phyloP scores from a whole-genome alignment of 2,797 vertebrate genomes.

The Lutjanus campechanus region DNA sequence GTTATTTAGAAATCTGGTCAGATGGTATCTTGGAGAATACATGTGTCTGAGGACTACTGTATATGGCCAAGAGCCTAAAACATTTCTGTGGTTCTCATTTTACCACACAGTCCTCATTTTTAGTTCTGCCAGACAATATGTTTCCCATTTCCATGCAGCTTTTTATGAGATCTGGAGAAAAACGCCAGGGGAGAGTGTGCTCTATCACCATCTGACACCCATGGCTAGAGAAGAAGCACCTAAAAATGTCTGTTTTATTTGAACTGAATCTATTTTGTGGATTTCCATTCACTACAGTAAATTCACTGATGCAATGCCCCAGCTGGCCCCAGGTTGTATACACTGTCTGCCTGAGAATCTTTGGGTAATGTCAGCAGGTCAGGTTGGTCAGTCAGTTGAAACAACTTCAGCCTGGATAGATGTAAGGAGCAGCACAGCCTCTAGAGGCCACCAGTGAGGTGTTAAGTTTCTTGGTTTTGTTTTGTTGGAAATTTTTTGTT shows the following conservation, averaged over 20 bases:
- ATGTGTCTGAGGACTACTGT: constrained; percentile 18
- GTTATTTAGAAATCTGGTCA: constrained; percentile 14
- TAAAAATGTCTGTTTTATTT: constrained; percentile 36
- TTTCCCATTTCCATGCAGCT: constrained; percentile 53
- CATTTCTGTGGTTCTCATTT: constrained; percentile 24
- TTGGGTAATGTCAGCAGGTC: not conserved
- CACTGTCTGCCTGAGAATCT: not conserved
- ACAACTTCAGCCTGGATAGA: not conserved
- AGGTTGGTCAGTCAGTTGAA: not conserved
- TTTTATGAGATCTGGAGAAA: constrained; percentile 51
- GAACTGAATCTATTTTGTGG: constrained; percentile 19
- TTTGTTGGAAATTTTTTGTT: not conserved
- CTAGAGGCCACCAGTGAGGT: not conserved
- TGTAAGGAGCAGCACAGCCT: not conserved
- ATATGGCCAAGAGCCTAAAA: constrained; percentile 8
- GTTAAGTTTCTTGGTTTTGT: not conserved
- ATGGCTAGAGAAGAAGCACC: constrained; percentile 25
- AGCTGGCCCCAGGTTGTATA: constrained; percentile 12
- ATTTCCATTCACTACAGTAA: constrained; percentile 11
- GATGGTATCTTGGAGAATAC: not conserved
- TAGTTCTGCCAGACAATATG: constrained; percentile 38
- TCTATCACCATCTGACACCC: constrained; percentile 43
- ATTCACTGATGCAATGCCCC: constrained; percentile 1
- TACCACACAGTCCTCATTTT: constrained; percentile 15
- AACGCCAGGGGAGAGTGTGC: constrained; percentile 15